These are phyloP conservation scores for Sturnus vulgaris DNA, from an alignment of 2,113 vertebrate species.

Conservation along the genomic window DNA sequence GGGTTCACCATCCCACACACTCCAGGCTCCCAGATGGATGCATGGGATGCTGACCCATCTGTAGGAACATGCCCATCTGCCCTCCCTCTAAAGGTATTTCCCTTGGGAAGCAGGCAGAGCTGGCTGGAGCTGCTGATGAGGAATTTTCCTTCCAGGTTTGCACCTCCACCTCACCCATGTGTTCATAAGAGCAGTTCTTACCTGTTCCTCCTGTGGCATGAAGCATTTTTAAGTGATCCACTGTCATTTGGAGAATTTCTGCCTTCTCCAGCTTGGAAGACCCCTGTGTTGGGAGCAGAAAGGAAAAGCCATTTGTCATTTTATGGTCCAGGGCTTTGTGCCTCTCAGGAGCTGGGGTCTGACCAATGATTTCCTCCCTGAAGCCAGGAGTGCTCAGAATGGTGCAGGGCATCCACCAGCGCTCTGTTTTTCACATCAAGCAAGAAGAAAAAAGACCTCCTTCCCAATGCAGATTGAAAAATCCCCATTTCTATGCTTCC, in stretches of 20 bases:
- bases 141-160: neutral
- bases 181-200: conserved; percentile 21
- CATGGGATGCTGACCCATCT: neutral
- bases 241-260: conserved; percentile 95
- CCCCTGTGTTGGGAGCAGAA: conserved; percentile 72
- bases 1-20: neutral
- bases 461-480: neutral
- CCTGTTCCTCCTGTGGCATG: conserved; percentile 90
- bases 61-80: neutral
- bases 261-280: conserved; percentile 95
- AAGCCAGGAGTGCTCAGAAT: neutral
- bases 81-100: neutral
- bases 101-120: neutral
- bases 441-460: neutral
- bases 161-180: neutral
- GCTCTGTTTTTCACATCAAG: neutral
- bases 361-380: neutral
- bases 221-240: conserved; percentile 93
- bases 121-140: neutral
- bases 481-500: neutral
- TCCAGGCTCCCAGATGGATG: neutral
- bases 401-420: neutral
- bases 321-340: neutral
- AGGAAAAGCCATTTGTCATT: neutral
- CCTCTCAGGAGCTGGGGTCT: neutral